Conservation (phyloP, 2,113 vertebrate genomes). For the Phylloscopus whistleri region DNA sequence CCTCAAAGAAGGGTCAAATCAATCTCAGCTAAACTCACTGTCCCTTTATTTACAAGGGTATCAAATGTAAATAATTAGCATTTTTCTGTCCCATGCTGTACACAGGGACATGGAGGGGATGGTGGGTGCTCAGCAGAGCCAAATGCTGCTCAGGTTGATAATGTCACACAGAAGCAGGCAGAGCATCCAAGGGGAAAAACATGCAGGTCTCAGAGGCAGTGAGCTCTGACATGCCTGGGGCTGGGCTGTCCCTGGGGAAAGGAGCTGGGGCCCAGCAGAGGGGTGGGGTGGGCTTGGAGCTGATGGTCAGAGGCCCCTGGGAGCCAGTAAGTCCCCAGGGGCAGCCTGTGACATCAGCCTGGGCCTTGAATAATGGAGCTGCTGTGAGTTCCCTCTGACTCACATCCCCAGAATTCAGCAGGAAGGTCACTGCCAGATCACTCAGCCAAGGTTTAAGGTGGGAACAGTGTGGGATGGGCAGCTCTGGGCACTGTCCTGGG, state of each 20-base stretch:
- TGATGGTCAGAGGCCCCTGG: not conserved
- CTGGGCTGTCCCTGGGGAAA: fast-evolving
- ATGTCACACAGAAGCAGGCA: not conserved
- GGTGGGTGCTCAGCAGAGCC: not conserved
- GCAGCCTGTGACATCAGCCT: not conserved
- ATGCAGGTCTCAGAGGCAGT: not conserved
- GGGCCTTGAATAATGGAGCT: not conserved
- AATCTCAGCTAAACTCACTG: not conserved
- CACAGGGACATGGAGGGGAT: not conserved
- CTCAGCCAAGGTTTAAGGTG: too few species aligned
- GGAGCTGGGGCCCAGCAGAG: not conserved
- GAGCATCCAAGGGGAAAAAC: not conserved
- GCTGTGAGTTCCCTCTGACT: not conserved
- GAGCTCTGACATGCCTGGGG: not conserved
- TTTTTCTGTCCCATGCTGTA: not conserved
- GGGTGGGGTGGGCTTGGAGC: not conserved
- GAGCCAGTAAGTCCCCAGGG: not conserved
- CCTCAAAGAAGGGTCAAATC: not conserved
- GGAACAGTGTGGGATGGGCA: not conserved
- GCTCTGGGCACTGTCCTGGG: not conserved
- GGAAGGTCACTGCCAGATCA: not conserved
- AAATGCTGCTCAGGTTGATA: not conserved
- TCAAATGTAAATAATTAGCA: not conserved
- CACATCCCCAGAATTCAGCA: not conserved
- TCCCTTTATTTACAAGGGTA: not conserved